A percentile compares a stretch with the other conserved stretches of the same genome.
These are phyloP conservation scores for Hypomecis punctinalis DNA, from an alignment of 2,888 invertebrate species.

Conservation along the genomic window DNA sequence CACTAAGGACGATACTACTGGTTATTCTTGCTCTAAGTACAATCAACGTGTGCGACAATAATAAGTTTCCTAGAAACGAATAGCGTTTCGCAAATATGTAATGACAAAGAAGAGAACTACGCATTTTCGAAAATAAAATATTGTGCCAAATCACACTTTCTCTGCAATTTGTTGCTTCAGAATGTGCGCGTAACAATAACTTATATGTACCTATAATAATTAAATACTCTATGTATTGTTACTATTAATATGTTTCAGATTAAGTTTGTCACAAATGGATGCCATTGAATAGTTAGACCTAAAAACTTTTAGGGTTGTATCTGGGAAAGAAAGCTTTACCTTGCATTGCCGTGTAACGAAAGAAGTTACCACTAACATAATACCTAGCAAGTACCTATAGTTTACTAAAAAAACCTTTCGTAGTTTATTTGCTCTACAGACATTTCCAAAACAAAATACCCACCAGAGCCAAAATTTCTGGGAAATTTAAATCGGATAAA, in stretches of 20 bases:
- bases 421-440: conserved; percentile 5
- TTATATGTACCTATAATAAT: too few relatives aligned
- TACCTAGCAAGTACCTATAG: neutral
- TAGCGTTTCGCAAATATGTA: conserved; percentile 18
- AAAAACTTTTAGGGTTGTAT: too few relatives aligned
- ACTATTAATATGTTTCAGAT: too few relatives aligned
- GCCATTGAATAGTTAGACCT: too few relatives aligned
- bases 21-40: conserved; percentile 17
- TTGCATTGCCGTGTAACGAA: neutral
- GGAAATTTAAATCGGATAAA: conserved; percentile 2
- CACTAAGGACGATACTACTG: conserved; percentile 10
- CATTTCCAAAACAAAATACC: conserved; percentile 3
- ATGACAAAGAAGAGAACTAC: conserved; percentile 22
- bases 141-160: conserved; percentile 9
- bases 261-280: too few relatives aligned
- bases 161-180: neutral
- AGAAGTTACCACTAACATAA: neutral
- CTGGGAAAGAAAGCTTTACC: too few relatives aligned
- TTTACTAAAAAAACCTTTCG: too few relatives aligned
- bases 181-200: too few relatives aligned
- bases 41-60: conserved; percentile 1
- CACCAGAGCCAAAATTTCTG: conserved; percentile 4
- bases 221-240: too few relatives aligned
- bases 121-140: conserved; percentile 14
- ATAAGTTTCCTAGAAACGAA: conserved; percentile 22